These are phyloP conservation scores for Gavialis gangeticus DNA, from an alignment of 2,113 vertebrate genomes.

Conservation along the genomic window DNA sequence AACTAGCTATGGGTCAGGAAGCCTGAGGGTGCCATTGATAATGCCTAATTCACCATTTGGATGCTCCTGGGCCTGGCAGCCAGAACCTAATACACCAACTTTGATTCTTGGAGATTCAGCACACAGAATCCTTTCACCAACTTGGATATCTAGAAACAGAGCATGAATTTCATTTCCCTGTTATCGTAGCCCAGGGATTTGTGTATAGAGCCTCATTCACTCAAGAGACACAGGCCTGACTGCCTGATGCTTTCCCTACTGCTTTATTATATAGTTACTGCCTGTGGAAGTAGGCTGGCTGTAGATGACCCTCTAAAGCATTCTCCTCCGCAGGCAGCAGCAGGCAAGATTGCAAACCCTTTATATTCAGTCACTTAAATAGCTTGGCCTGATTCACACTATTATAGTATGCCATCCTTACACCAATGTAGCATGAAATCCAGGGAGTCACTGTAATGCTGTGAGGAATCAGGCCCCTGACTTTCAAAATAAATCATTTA, in stretches of 20 bases:
- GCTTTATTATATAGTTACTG: not conserved
- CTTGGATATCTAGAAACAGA: not conserved
- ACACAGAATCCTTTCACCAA: fast-evolving
- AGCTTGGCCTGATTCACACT: not conserved
- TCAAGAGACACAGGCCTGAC: not conserved
- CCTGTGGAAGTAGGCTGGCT: not conserved
- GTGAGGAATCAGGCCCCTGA: not conserved
- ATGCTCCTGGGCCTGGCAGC: not conserved
- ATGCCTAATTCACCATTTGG: not conserved
- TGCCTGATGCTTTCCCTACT: not conserved
- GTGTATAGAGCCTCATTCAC: fast-evolving
- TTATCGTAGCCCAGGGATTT: not conserved
- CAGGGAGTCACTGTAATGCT: not conserved
- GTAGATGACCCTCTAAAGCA: not conserved
- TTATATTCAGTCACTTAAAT: fast-evolving
- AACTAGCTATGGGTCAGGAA: not conserved
- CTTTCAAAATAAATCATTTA: not conserved
- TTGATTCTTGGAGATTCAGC: not conserved
- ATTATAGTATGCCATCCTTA: not conserved
- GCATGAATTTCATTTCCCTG: not conserved
- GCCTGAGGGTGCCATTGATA: not conserved
- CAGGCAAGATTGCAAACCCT: not conserved
- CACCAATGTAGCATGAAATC: not conserved
- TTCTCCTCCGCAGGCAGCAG: not conserved
- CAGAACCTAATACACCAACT: not conserved